Evolutionary conservation across 2,797 vertebrate genomes (phyloP).

Genomic region (Lacerta agilis): DNA sequence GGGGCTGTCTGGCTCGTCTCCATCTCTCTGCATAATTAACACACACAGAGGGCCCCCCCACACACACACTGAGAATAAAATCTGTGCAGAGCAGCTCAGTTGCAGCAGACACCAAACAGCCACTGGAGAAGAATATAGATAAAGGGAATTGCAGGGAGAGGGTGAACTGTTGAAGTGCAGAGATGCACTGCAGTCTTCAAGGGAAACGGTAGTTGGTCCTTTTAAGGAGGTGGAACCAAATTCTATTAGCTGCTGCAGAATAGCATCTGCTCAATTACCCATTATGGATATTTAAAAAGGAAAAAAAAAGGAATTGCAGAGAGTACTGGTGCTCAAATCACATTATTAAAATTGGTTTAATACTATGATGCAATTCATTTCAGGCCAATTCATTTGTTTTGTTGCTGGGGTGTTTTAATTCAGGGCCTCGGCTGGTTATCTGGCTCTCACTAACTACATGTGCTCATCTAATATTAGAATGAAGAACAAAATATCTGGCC

Average conservation of each 20-base stretch:
- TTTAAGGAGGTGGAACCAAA: slow-evolving; percentile 15
- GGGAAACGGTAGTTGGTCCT: slow-evolving; percentile 18
- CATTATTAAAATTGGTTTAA: slow-evolving; percentile 27
- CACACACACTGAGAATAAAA: slow-evolving; percentile 70
- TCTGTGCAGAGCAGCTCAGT: slow-evolving; percentile 74
- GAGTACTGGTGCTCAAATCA: not conserved
- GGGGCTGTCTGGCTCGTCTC: slow-evolving; percentile 81
- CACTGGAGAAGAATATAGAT: slow-evolving; percentile 60
- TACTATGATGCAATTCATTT: slow-evolving; percentile 44
- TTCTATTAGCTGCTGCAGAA: slow-evolving; percentile 40
- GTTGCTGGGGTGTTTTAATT: not conserved
- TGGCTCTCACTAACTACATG: not conserved
- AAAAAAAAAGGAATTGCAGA: not conserved
- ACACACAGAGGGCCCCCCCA: slow-evolving; percentile 3
- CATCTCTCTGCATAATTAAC: slow-evolving; percentile 80
- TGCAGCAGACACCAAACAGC: slow-evolving; percentile 48
- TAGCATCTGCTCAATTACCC: slow-evolving; percentile 4
- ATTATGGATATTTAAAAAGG: not conserved
- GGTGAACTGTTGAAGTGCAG: slow-evolving; percentile 2
- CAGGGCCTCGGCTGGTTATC: not conserved
- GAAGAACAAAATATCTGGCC: not conserved
- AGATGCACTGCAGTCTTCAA: slow-evolving; percentile 13
- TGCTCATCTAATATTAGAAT: not conserved
- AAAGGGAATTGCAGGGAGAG: slow-evolving; percentile 55
- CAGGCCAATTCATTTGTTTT: not conserved